Base-by-base conservation (phyloP, 2,888 invertebrate genomes). In the Digitonthophagus gazella region DNA sequence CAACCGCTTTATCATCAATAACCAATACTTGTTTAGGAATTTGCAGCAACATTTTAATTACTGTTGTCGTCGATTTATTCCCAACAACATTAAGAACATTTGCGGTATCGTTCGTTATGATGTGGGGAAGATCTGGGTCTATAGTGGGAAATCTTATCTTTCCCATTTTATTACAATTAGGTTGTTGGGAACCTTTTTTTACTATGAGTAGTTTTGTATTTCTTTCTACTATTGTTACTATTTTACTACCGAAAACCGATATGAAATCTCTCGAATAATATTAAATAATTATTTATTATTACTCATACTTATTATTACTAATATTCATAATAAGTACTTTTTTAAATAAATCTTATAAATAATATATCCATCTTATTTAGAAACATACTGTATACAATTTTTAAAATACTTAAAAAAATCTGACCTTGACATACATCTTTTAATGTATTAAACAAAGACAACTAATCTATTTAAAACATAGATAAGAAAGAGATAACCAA, bases 111-210 rank as follows among this genome's bases (percentile, higher is more conserved):
- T 84, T 88, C 2, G 88, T 89, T 44, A 86, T 92, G 85, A 91
- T 92, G 90, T 84, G 84, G 64, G 92, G 91, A 0, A 85, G 92
- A 55, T 76, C 88, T 11, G 92, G 92, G 3, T 90, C 92, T 3
- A 86, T 91, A 44, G 81, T 87, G 2, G 92, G 92, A 3, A 92
- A 92, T 73, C 81, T 92, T 61, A 78, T 89, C 2, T 93, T 93
- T 77, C 92, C 93, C 0, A 83, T 88, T 18, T 84, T 93, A 64
- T 84, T 93, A 58, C 82, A 86, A 73, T 83, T 86, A 19, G 92
- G 92, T 54, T 93, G 93, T 76, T 81, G 89, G 20, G 90, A 91
- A 15, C 92, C 92, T 2, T 93, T 93, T 78, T 79, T 90, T 66
- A 87, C 90, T 78, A 88, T 93, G 68, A 88, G 88, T 4, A 77